Evolutionary conservation across 2,113 vertebrate species (phyloP).

Genomic region (Dasyurus viverrinus): DNA sequence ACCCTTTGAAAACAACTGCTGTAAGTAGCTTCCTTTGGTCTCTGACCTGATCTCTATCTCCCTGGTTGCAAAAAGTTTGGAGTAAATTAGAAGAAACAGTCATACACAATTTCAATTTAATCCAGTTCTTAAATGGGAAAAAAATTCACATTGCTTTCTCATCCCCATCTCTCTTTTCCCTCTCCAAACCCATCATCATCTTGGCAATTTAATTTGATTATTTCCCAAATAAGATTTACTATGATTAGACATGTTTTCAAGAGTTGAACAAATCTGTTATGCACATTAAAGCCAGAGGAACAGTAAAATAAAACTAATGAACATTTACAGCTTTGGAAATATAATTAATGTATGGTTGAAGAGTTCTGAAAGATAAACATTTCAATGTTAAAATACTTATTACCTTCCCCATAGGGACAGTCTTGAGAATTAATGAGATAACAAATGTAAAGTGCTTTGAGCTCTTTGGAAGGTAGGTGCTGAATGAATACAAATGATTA

Average conservation of each 20-base stretch:
- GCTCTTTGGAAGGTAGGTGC: slow-evolving; percentile 73
- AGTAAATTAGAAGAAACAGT: slow-evolving; percentile 6
- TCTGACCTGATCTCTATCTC: not conserved
- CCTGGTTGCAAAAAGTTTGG: not conserved
- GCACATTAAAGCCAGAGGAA: slow-evolving; percentile 70
- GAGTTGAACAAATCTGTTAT: slow-evolving; percentile 55
- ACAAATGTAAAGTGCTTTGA: slow-evolving; percentile 74
- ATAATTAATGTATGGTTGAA: slow-evolving; percentile 78
- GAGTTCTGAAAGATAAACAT: slow-evolving; percentile 77
- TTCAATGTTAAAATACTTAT: slow-evolving; percentile 79
- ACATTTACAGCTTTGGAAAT: slow-evolving; percentile 75
- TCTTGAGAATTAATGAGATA: slow-evolving; percentile 75
- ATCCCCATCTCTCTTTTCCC: not conserved
- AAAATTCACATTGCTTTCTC: not conserved
- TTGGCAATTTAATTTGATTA: slow-evolving; percentile 52
- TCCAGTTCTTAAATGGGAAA: slow-evolving; percentile 24
- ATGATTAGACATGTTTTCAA: slow-evolving; percentile 51
- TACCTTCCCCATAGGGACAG: slow-evolving; percentile 75
- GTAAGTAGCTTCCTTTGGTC: not conserved
- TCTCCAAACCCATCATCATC: slow-evolving; percentile 17
- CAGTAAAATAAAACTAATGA: slow-evolving; percentile 75
- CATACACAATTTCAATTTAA: not conserved
- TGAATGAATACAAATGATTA: slow-evolving; percentile 73
- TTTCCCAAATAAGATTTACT: slow-evolving; percentile 62
- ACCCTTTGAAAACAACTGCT: not conserved